Conservation (phyloP, 2,888 invertebrate species). For the Marronus borbonicus region DNA sequence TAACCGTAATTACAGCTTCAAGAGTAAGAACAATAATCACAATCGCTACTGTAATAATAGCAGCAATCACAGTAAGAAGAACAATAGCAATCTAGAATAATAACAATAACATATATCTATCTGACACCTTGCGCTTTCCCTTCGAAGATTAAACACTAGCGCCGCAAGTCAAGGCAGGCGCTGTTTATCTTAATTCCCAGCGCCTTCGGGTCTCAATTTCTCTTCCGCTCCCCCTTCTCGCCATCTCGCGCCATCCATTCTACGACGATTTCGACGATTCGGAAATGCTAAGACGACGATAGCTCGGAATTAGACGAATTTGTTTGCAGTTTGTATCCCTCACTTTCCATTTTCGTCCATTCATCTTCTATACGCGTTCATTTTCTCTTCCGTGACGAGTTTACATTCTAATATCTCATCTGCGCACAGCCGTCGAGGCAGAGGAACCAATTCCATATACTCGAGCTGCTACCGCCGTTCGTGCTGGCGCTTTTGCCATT, state of each 20-base stretch:
- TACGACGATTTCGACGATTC: neutral
- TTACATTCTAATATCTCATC: slow-evolving; percentile 25
- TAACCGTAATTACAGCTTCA: too few relatives aligned
- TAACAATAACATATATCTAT: too few relatives aligned
- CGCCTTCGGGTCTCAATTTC: neutral
- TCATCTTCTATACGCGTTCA: slow-evolving; percentile 23
- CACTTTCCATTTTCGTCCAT: slow-evolving; percentile 37
- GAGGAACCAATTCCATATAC: neutral
- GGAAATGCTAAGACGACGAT: neutral
- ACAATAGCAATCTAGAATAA: too few relatives aligned
- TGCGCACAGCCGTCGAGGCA: too few relatives aligned
- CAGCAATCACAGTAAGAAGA: too few relatives aligned
- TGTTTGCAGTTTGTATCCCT: slow-evolving; percentile 44
- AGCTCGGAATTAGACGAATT: slow-evolving; percentile 39
- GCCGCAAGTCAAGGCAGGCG: slow-evolving; percentile 14
- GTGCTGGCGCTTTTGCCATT: neutral
- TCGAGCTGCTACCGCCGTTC: neutral
- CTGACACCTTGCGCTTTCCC: neutral
- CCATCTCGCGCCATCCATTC: neutral
- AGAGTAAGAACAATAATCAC: too few relatives aligned
- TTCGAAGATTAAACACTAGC: slow-evolving; percentile 9
- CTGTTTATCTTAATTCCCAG: slow-evolving; percentile 32
- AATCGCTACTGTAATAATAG: too few relatives aligned
- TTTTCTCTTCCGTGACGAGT: slow-evolving; percentile 12
- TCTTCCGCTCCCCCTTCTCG: neutral